These are phyloP conservation scores for Chirona hameri DNA, from an alignment of 2,888 invertebrate genomes.

Conservation along the genomic window DNA sequence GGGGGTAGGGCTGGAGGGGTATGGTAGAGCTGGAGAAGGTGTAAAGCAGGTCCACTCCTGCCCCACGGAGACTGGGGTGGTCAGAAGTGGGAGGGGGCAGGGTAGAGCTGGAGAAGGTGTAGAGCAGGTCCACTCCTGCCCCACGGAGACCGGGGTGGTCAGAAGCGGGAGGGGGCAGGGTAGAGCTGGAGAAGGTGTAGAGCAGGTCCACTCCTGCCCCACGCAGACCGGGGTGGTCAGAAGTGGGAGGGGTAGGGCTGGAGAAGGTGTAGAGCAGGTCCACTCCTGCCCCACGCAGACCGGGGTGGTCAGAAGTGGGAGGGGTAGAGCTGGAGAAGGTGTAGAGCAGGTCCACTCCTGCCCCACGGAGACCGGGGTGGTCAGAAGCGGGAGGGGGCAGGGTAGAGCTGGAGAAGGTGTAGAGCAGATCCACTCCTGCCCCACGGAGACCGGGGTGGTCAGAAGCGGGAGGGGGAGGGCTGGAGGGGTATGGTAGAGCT, in stretches of 20 bases:
- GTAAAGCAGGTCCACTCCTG: conserved; percentile 42
- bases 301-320: background rate
- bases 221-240: background rate
- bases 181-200: conserved; percentile 40
- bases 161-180: background rate
- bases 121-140: background rate
- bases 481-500: background rate
- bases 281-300: conserved; percentile 30
- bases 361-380: background rate
- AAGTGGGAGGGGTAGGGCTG: background rate
- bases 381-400: background rate
- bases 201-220: conserved; percentile 41
- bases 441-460: too few species aligned
- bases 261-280: conserved; percentile 41
- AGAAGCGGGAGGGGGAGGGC: background rate
- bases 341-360: conserved; percentile 40
- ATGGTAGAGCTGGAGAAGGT: conserved; percentile 35
- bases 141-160: too few species aligned
- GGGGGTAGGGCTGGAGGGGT: background rate
- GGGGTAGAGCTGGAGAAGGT: conserved; percentile 35
- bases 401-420: background rate
- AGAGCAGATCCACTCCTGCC: conserved; percentile 38
- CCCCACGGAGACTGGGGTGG: background rate
- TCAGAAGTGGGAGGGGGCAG: background rate
- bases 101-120: background rate